Evolutionary conservation across 2,888 invertebrate species (phyloP).

Genomic region (Drosophila pseudotalamancana): DNA sequence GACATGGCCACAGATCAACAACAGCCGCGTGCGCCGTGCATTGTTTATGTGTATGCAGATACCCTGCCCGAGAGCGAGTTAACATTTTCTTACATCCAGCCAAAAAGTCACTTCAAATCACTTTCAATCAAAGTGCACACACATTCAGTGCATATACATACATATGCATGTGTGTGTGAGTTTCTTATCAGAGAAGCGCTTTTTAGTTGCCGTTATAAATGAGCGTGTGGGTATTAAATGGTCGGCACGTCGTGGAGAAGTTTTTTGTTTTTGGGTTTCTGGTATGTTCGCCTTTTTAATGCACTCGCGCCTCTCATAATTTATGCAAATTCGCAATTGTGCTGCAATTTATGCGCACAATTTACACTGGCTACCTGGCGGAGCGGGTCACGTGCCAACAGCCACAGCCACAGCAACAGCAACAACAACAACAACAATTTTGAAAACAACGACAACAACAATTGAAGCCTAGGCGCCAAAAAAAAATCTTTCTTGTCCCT

Average conservation of each 20-base stretch:
- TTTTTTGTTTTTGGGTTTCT: not conserved
- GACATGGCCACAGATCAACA: slow-evolving; percentile 26
- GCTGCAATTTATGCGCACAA: slow-evolving; percentile 63
- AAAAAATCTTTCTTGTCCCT: slow-evolving; percentile 40
- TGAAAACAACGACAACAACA: slow-evolving; percentile 7
- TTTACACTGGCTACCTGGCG: slow-evolving; percentile 49
- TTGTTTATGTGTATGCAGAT: too few relatives aligned
- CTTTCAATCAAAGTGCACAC: not conserved
- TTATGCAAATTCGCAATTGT: slow-evolving; percentile 71
- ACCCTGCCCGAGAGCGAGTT: not conserved
- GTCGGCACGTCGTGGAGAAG: slow-evolving; percentile 21
- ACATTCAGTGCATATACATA: not conserved
- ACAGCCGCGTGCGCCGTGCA: not conserved
- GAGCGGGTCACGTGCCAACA: slow-evolving; percentile 48
- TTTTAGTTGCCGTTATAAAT: slow-evolving; percentile 7
- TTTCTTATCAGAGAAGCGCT: not conserved
- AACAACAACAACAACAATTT: slow-evolving; percentile 20
- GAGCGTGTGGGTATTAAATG: slow-evolving; percentile 24
- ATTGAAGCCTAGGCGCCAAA: slow-evolving; percentile 37
- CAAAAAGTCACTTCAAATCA: not conserved
- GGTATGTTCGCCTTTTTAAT: slow-evolving; percentile 38
- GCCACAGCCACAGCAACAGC: slow-evolving; percentile 12
- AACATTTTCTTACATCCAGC: not conserved
- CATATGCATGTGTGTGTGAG: not conserved
- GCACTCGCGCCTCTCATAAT: slow-evolving; percentile 58